These are phyloP conservation scores for Protula sp. DNA, from an alignment of 2,888 invertebrate species.

Conservation along the genomic window DNA sequence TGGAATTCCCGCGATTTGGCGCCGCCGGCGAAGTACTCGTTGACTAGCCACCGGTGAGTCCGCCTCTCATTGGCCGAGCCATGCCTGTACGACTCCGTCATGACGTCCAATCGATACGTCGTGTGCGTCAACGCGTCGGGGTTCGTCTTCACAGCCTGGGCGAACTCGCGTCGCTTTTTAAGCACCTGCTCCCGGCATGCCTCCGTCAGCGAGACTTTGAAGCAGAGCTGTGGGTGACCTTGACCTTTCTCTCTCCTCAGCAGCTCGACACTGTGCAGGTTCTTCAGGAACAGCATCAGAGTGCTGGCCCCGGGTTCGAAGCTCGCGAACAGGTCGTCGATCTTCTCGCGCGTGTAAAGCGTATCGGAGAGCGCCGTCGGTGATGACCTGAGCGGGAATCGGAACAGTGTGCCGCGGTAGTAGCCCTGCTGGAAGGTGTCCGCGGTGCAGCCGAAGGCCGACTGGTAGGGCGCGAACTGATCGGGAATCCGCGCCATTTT, in stretches of 20 bases:
- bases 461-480: slow-evolving; percentile 29
- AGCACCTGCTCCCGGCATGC: background rate
- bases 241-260: background rate
- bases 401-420: slow-evolving; percentile 39
- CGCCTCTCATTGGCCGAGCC: background rate
- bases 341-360: slow-evolving; percentile 28
- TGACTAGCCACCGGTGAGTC: slow-evolving; percentile 10
- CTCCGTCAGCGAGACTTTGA: slow-evolving; percentile 1
- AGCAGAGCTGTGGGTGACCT: background rate
- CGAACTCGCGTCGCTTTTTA: background rate
- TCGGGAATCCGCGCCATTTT: slow-evolving; percentile 13
- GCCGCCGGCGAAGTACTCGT: slow-evolving; percentile 16
- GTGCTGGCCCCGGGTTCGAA: slow-evolving; percentile 32
- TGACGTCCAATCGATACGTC: background rate
- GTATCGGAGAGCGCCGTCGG: slow-evolving; percentile 33
- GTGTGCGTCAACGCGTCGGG: background rate
- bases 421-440: slow-evolving; percentile 20
- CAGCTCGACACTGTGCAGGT: slow-evolving; percentile 23
- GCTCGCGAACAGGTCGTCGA: slow-evolving; percentile 28
- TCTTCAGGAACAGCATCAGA: slow-evolving; percentile 38
- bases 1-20: slow-evolving; percentile 9
- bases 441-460: slow-evolving; percentile 26
- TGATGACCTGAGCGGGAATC: slow-evolving; percentile 38
- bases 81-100: background rate
- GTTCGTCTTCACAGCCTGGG: background rate